Conservation (phyloP, 2,797 vertebrate species). For the Balearica regulorum region DNA sequence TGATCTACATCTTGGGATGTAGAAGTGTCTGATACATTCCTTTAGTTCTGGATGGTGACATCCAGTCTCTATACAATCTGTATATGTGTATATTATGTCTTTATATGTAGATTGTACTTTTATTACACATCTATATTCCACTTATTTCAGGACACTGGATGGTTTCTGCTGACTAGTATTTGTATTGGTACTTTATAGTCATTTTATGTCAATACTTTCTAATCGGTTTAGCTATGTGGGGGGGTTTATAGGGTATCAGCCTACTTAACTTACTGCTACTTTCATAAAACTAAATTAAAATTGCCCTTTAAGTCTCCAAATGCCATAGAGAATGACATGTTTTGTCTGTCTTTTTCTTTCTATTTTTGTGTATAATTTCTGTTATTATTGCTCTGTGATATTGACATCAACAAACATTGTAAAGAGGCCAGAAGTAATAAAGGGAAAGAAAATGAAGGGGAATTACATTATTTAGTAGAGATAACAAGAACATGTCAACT, state of each 20-base stretch:
- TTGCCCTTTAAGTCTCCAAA: not conserved
- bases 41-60: not conserved
- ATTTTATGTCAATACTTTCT: not conserved
- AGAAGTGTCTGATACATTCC: not conserved
- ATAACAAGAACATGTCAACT: not conserved
- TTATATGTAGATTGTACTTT: not conserved
- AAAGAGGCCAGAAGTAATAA: not conserved
- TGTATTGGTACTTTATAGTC: not conserved
- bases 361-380: not conserved
- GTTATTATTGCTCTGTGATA: not conserved
- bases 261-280: not conserved
- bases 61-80: not conserved
- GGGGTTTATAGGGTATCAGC: not conserved
- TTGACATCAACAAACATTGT: not conserved
- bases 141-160: not conserved
- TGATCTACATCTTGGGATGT: not conserved
- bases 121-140: not conserved
- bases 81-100: not conserved
- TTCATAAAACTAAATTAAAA: not conserved
- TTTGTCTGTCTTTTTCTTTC: not conserved
- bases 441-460: not conserved
- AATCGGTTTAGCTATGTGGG: not conserved
- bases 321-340: not conserved
- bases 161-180: not conserved
- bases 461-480: not conserved